Percentiles rank a stretch among this genome's conserved stretches.
Conservation (phyloP, 2,888 invertebrate genomes). For the Myathropa florea region DNA sequence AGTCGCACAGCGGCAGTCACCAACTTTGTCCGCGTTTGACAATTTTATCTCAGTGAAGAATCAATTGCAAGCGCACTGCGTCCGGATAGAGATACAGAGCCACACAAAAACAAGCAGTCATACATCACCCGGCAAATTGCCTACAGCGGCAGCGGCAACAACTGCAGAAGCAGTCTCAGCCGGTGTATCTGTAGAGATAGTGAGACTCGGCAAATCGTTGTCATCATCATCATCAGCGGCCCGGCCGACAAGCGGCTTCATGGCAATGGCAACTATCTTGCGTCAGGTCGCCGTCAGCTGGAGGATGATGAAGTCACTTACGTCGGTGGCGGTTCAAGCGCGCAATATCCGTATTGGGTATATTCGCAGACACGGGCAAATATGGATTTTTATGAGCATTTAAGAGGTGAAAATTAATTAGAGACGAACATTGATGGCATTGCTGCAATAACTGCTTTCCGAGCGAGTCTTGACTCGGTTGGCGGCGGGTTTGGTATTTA, state of each 20-base stretch:
- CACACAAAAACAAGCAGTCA: slow-evolving; percentile 65
- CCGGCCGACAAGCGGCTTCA: not conserved
- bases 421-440: slow-evolving; percentile 64
- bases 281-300: slow-evolving; percentile 21
- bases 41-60: slow-evolving; percentile 66
- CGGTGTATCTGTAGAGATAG: not conserved
- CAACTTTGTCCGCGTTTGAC: slow-evolving; percentile 68
- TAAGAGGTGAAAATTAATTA: slow-evolving; percentile 70
- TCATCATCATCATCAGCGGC: slow-evolving; percentile 47
- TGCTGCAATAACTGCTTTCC: slow-evolving; percentile 41
- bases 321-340: not conserved
- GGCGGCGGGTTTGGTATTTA: slow-evolving; percentile 18
- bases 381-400: slow-evolving; percentile 70
- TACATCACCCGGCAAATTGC: slow-evolving; percentile 70
- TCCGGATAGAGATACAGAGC: slow-evolving; percentile 54
- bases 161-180: not conserved
- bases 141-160: slow-evolving; percentile 30
- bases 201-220: slow-evolving; percentile 44
- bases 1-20: slow-evolving; percentile 33
- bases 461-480: not conserved
- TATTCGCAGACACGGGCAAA: slow-evolving; percentile 44
- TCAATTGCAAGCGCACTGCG: slow-evolving; percentile 56
- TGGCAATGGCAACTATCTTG: slow-evolving; percentile 33
- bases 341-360: not conserved
- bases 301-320: slow-evolving; percentile 51